Evolutionary conservation across 2,888 invertebrate species (phyloP).

Genomic region (Drosophila barbarae): DNA sequence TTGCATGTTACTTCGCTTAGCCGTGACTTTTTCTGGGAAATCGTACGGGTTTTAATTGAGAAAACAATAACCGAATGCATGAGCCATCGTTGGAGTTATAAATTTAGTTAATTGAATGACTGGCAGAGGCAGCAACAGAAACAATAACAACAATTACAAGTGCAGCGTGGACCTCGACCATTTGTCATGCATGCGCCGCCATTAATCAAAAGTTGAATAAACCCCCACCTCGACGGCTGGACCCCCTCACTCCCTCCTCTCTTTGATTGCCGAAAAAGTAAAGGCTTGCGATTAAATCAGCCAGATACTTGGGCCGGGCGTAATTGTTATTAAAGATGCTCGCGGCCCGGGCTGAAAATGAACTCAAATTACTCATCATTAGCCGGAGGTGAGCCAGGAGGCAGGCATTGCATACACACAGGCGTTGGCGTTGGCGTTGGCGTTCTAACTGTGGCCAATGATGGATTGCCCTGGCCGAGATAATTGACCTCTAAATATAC

Average conservation of each 20-base stretch:
- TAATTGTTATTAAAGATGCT: conserved; percentile 53
- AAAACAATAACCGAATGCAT: conserved; percentile 41
- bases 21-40: conserved; percentile 51
- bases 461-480: conserved; percentile 58
- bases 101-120: conserved; percentile 67
- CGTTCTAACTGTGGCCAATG: conserved; percentile 28
- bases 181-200: conserved; percentile 65
- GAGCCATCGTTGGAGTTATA: conserved; percentile 37
- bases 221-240: conserved; percentile 11
- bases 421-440: conserved; percentile 40
- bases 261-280: conserved; percentile 18
- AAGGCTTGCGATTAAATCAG: conserved; percentile 40
- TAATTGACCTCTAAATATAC: conserved; percentile 70
- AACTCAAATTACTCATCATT: conserved; percentile 59
- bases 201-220: conserved; percentile 72
- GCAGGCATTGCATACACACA: conserved; percentile 56
- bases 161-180: conserved; percentile 51
- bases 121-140: conserved; percentile 29
- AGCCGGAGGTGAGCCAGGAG: conserved; percentile 17
- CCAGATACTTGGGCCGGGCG: conserved; percentile 9
- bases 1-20: conserved; percentile 49
- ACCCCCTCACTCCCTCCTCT: background rate
- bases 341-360: conserved; percentile 24
- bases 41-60: conserved; percentile 49
- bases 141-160: conserved; percentile 41